phyloP scores from a whole-genome alignment of 2,888 invertebrate genomes.

The Noctuana brunneofusca region DNA sequence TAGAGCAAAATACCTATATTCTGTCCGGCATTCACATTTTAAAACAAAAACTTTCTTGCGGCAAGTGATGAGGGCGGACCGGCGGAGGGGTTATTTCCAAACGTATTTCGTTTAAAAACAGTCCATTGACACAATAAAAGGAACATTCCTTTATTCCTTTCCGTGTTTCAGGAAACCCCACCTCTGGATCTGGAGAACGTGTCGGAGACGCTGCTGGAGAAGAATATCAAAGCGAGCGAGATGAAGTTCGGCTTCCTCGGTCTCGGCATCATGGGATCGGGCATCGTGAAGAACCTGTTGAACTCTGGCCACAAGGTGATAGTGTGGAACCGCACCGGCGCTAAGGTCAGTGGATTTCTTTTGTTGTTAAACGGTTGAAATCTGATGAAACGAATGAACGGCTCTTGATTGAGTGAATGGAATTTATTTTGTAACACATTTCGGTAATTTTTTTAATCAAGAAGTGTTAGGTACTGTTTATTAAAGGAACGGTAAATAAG shows the following conservation, averaged over 20 bases:
- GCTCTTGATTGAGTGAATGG: background rate
- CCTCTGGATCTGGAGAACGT: conserved; percentile 90
- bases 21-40: no score
- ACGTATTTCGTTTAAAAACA: no score
- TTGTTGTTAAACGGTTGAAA: background rate
- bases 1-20: no score
- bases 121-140: background rate
- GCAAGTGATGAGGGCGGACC: no score
- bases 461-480: no score
- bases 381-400: background rate
- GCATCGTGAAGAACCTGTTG: conserved; percentile 96
- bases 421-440: background rate
- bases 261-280: conserved; percentile 96
- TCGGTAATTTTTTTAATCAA: no score
- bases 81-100: no score
- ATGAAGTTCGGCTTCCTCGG: conserved; percentile 97
- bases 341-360: conserved; percentile 88
- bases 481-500: no score
- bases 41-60: no score
- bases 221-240: conserved; percentile 92
- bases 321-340: conserved; percentile 96
- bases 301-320: conserved; percentile 96
- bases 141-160: conserved; percentile 1
- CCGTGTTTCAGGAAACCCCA: conserved; percentile 85
- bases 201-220: conserved; percentile 90